Evolutionary conservation across 1,140 invertebrate species (phyloP), one percentile per base, ranked within the genome.

Genomic region (Trichonephila clavipes): DNA sequence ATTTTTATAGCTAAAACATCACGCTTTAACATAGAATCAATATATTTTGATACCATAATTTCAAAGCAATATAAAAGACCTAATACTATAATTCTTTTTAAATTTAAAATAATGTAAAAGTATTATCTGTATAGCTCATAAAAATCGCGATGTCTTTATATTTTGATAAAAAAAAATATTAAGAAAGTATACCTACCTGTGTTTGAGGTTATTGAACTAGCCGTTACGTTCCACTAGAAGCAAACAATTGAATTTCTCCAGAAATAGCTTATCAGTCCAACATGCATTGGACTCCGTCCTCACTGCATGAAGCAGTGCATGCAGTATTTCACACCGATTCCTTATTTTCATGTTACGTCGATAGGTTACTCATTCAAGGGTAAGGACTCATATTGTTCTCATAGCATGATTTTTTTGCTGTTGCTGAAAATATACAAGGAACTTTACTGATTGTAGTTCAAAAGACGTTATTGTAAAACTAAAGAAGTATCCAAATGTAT

Each of bases 201-300:
- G 72, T 40, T 58, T 5, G 21, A 85, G 83, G 83, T 85, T 61
- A 44, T 40, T 64, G 86, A 88, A 88, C 86, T 40, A 21, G 19
- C 59, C 16, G 86, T 64, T 88, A 62, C 86, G 86, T 88, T 88
- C 66, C 86, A 64, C 28, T 88, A 34, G 86, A 88, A 88, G 0
- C 34, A 19, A 88, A 88, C 86, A 88, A 88, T 66, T 34, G 61
- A 58, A 66, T 88, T 58, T 88, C 21, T 6, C 19, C 82, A 19
- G 44, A 83, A 83, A 83, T 83, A 83, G 44, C 40, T n/a, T 12
- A 18, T 51, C 82, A n/a, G 40, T n/a, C 44, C 19, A n/a, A 24
- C 34, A 77, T 14, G 5, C 28, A 40, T 34, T 12, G 7, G 18
- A 77, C 2, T 34, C 28, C 28, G 28, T 6, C 14, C 28, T 77